Evolutionary conservation across 2,888 invertebrate species (phyloP).

Genomic region (Latrodectus elegans): DNA sequence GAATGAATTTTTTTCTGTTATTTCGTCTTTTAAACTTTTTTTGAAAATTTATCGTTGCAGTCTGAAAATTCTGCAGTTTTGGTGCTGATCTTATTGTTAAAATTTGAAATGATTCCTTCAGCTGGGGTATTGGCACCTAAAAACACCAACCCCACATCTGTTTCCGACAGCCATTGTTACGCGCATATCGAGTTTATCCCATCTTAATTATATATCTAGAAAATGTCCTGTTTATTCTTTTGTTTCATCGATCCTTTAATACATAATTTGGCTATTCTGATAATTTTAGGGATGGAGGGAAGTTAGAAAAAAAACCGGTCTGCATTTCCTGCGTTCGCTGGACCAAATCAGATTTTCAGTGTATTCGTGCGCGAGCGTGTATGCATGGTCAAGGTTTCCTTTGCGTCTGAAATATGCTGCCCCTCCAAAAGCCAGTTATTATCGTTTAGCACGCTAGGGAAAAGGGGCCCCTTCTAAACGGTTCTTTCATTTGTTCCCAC

Average conservation of each 20-base stretch:
- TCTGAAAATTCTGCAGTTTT: no score
- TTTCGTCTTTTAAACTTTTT: no score
- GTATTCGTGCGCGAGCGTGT: background rate
- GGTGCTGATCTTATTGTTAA: no score
- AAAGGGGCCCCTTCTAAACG: background rate
- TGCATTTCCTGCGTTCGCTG: constrained; percentile 5
- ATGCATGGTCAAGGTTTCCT: background rate
- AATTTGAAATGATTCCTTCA: no score
- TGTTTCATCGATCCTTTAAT: background rate
- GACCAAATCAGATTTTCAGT: background rate
- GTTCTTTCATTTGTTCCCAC: background rate
- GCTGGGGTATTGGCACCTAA: no score
- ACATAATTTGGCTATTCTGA: background rate
- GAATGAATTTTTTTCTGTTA: no score
- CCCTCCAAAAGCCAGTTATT: background rate
- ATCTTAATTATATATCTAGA: background rate
- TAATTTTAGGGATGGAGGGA: background rate
- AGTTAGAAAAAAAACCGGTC: background rate
- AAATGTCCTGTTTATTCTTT: constrained; percentile 2
- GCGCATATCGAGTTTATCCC: no score
- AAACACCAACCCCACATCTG: no score
- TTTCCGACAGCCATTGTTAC: no score
- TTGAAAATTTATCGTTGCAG: no score
- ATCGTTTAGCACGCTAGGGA: background rate
- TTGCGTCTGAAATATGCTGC: background rate